Conservation (phyloP, 92 coral and sea anemone species). For the Heteractis magnifica region DNA sequence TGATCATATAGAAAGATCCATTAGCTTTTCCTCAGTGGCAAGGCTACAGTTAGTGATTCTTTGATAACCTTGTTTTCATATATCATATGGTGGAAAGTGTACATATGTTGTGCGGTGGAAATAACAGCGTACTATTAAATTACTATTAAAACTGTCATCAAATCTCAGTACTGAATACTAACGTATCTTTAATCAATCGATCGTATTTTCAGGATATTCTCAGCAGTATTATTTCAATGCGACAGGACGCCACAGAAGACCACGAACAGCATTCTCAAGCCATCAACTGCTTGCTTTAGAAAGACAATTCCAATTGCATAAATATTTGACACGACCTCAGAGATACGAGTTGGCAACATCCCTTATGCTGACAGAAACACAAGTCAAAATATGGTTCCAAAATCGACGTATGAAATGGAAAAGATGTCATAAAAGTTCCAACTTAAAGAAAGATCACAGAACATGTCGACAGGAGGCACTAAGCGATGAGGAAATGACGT, state of each 20-base stretch:
- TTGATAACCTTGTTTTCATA: too few species aligned
- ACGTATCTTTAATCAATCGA: neutral
- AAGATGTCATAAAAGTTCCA: constrained; percentile 61
- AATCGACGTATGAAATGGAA: constrained; percentile 93
- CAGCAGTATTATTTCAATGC: constrained; percentile 56
- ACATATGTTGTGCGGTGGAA: too few species aligned
- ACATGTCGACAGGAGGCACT: constrained; percentile 11
- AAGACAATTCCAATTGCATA: constrained; percentile 81
- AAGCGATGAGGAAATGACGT: constrained; percentile 7
- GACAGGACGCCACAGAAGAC: constrained; percentile 80
- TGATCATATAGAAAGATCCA: too few species aligned
- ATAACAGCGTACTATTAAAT: too few species aligned
- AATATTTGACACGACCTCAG: constrained; percentile 83
- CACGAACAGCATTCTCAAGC: constrained; percentile 88
- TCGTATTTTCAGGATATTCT: constrained; percentile 44
- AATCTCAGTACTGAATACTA: neutral
- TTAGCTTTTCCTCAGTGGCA: too few species aligned
- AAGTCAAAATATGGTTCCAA: constrained; percentile 91
- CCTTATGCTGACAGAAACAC: constrained; percentile 83
- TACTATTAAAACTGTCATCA: too few species aligned
- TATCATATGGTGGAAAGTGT: too few species aligned
- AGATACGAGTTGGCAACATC: constrained; percentile 84
- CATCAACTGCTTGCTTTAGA: constrained; percentile 79
- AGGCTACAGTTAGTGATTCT: too few species aligned
- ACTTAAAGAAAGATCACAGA: constrained; percentile 37